Evolutionary conservation across 2,888 invertebrate genomes (phyloP).

Genomic region (Drosophila flavopinicola): DNA sequence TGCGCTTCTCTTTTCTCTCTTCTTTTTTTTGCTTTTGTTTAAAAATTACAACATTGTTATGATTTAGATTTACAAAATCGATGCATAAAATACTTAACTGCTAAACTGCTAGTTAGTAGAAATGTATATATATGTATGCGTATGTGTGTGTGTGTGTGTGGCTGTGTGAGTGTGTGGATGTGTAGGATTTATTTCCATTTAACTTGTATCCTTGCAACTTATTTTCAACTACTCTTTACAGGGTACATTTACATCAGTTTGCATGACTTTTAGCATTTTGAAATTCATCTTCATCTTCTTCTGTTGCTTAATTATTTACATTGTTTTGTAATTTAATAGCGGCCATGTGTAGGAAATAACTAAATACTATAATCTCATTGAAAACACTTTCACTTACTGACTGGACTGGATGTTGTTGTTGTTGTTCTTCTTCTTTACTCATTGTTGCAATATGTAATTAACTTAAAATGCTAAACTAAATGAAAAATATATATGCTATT

Average conservation of each 20-base stretch:
- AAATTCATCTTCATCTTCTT: conserved; percentile 40
- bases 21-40: conserved; percentile 26
- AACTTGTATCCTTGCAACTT: conserved; percentile 22
- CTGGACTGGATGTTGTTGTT: too few species aligned
- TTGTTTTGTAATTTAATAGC: conserved; percentile 17
- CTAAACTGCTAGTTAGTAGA: conserved; percentile 42
- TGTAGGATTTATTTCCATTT: conserved; percentile 27
- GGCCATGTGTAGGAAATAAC: conserved; percentile 33
- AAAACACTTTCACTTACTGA: conserved; percentile 32
- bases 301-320: conserved; percentile 52
- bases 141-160: conserved; percentile 30
- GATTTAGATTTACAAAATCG: conserved; percentile 64
- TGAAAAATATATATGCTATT: conserved; percentile 46
- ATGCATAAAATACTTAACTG: conserved; percentile 71
- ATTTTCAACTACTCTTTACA: conserved; percentile 46
- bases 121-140: conserved; percentile 29
- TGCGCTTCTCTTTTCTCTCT: conserved; percentile 19
- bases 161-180: conserved; percentile 26
- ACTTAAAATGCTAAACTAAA: conserved; percentile 51
- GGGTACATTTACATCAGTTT: conserved; percentile 49
- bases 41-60: conserved; percentile 61
- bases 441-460: conserved; percentile 16
- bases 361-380: conserved; percentile 70
- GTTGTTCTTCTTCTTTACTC: conserved; percentile 23
- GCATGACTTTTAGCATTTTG: conserved; percentile 34